phyloP scores from a whole-genome alignment of 35 echinoderm and acorn worm species.

The Stichopus chloronotus region DNA sequence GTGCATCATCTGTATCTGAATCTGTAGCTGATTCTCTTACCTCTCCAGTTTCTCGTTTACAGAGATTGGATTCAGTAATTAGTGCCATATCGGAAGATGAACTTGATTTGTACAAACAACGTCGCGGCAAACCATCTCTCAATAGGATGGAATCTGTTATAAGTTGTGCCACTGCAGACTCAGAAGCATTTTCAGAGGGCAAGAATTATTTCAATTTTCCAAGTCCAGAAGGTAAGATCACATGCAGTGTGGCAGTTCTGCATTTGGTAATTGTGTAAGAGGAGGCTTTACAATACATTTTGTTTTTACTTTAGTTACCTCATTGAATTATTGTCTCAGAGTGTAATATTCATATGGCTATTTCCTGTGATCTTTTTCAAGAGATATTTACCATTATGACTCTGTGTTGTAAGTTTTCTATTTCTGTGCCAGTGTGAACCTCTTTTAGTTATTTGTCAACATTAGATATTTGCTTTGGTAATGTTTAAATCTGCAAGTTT shows the following conservation, averaged over 20 bases:
- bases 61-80: slow-evolving; percentile 5
- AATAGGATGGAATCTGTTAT: slow-evolving; percentile 24
- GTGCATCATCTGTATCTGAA: not conserved
- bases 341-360: too few relatives aligned
- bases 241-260: too few relatives aligned
- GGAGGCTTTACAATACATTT: too few relatives aligned
- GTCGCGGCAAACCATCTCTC: not conserved
- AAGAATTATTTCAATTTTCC: slow-evolving; percentile 7
- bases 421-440: too few relatives aligned
- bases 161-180: not conserved
- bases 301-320: too few relatives aligned
- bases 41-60: not conserved
- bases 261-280: not conserved
- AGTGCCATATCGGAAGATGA: slow-evolving; percentile 39
- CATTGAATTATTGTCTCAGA: too few relatives aligned
- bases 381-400: too few relatives aligned
- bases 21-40: not conserved
- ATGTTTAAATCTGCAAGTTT: too few relatives aligned
- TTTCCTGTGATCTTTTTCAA: too few relatives aligned
- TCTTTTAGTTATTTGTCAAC: too few relatives aligned
- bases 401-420: too few relatives aligned
- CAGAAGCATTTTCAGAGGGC: not conserved
- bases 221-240: slow-evolving; percentile 2
- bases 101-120: not conserved
- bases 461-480: too few relatives aligned